Evolutionary conservation across 1,140 invertebrate species (phyloP).

Genomic region (Belonocnema kinseyi): DNA sequence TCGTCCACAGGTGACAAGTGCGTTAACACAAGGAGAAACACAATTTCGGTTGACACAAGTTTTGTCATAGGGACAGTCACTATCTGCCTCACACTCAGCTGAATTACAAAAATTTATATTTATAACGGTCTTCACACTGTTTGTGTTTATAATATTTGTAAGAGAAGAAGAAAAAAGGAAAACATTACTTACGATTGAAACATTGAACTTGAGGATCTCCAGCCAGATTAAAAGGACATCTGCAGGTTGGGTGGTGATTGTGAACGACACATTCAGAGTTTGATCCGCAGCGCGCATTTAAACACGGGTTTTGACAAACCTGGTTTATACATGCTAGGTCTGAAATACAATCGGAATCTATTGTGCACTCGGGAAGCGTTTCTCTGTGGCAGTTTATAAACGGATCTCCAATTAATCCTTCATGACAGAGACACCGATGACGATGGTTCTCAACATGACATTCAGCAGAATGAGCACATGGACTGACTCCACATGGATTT

Average conservation of each 20-base stretch:
- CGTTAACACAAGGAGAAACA: conserved; percentile 84
- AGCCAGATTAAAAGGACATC: conserved; percentile 88
- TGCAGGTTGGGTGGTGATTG: conserved; percentile 86
- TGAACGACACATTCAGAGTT: conserved; percentile 86
- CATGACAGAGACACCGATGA: conserved; percentile 85
- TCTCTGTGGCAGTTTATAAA: conserved; percentile 85
- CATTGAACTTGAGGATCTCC: conserved; percentile 91
- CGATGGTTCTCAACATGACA: conserved; percentile 86
- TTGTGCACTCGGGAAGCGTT: conserved; percentile 80
- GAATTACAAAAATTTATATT: conserved; percentile 56
- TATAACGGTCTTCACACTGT: not conserved
- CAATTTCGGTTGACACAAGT: conserved; percentile 87
- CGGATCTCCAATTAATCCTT: conserved; percentile 86
- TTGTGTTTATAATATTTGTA: not conserved
- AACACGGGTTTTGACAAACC: conserved; percentile 88
- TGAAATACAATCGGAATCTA: conserved; percentile 83
- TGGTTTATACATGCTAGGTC: conserved; percentile 87
- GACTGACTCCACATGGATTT: conserved; percentile 85
- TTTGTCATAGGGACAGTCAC: conserved; percentile 91
- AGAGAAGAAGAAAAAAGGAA: too few relatives aligned
- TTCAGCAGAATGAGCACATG: conserved; percentile 87
- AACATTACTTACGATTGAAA: conserved; percentile 85
- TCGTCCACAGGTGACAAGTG: conserved; percentile 82
- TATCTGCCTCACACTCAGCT: conserved; percentile 89
- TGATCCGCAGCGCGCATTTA: conserved; percentile 85